These are phyloP conservation scores for Hedya salicella DNA, from an alignment of 2,888 invertebrate species.

Conservation along the genomic window DNA sequence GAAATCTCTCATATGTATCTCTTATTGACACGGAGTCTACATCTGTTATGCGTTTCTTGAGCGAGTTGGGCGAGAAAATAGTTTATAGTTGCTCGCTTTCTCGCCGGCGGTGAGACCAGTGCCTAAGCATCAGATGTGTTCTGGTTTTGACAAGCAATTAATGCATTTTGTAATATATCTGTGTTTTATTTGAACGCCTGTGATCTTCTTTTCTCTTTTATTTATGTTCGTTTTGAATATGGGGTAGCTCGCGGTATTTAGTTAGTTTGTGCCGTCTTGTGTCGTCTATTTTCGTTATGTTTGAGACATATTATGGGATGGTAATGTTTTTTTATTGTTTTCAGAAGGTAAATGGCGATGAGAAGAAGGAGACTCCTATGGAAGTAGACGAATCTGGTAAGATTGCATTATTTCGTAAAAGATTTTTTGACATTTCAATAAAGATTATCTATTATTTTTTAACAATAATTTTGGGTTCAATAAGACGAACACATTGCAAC, in stretches of 20 bases:
- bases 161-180: too few relatives aligned
- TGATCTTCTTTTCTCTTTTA: not conserved
- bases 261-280: slow-evolving; percentile 28
- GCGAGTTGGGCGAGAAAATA: too few relatives aligned
- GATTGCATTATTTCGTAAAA: slow-evolving; percentile 41
- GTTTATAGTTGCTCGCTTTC: too few relatives aligned
- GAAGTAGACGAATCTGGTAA: slow-evolving; percentile 77
- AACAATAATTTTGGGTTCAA: too few relatives aligned
- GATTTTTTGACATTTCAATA: not conserved
- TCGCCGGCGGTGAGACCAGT: too few relatives aligned
- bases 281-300: not conserved
- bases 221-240: not conserved
- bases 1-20: too few relatives aligned
- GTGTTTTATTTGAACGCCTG: not conserved
- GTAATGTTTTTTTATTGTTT: slow-evolving; percentile 47
- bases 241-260: slow-evolving; percentile 26
- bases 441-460: too few relatives aligned
- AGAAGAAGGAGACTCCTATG: slow-evolving; percentile 73
- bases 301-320: not conserved
- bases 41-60: too few relatives aligned
- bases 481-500: too few relatives aligned
- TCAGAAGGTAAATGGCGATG: slow-evolving; percentile 80
- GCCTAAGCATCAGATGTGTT: too few relatives aligned
- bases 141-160: too few relatives aligned
- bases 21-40: too few relatives aligned